Conservation (phyloP, 2,797 vertebrate species). For the Fratercula arctica region DNA sequence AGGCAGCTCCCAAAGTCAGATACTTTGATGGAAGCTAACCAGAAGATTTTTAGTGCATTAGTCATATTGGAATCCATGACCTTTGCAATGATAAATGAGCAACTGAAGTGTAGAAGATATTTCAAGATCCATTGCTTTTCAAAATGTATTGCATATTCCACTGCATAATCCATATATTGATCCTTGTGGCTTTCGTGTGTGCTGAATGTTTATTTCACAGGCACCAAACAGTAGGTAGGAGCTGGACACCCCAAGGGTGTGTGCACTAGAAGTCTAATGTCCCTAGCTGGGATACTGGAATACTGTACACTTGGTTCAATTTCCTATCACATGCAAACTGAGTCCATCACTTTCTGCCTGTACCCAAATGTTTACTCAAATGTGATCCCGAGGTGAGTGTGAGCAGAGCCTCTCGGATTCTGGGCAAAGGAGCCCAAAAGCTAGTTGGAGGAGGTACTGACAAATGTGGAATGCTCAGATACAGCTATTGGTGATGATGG, state of each 20-base stretch:
- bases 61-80: background rate
- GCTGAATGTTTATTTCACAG: background rate
- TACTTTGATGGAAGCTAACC: background rate
- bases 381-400: background rate
- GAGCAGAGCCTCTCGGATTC: background rate
- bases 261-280: background rate
- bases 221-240: background rate
- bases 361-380: background rate
- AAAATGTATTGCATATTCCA: background rate
- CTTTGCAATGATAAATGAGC: constrained; percentile 28
- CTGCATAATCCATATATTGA: background rate
- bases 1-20: background rate
- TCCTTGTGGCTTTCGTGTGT: background rate
- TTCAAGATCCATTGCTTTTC: background rate
- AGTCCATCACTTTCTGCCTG: background rate
- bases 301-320: background rate
- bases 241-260: background rate
- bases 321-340: rapidly evolving
- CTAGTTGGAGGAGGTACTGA: background rate
- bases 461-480: background rate
- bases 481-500: background rate
- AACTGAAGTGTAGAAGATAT: background rate
- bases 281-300: background rate
- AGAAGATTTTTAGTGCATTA: background rate
- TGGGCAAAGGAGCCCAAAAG: background rate